Evolutionary conservation across 2,113 vertebrate genomes (phyloP).

Genomic region (Sander vitreus): DNA sequence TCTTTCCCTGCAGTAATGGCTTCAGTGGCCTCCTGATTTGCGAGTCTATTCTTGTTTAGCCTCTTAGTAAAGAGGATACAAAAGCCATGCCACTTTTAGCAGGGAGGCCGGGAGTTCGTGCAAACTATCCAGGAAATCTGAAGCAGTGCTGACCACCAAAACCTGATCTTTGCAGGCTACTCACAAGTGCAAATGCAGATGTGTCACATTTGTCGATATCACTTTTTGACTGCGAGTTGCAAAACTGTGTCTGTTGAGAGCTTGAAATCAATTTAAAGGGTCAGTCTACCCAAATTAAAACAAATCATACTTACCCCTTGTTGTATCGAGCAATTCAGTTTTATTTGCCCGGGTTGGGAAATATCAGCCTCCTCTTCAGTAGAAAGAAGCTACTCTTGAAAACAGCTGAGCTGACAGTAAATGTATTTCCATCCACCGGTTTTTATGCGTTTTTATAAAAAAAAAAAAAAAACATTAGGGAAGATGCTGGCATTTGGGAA

Average conservation of each 20-base stretch:
- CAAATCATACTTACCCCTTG: neutral
- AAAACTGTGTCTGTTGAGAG: neutral
- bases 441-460: neutral
- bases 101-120: neutral
- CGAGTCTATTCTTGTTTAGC: slow-evolving; percentile 82
- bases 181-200: neutral
- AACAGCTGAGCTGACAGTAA: neutral
- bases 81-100: slow-evolving; percentile 63
- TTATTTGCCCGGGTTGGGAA: neutral
- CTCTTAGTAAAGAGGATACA: slow-evolving; percentile 75
- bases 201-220: neutral
- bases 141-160: slow-evolving; percentile 6
- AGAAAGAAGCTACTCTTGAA: neutral
- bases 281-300: neutral
- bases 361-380: neutral
- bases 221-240: neutral
- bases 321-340: neutral
- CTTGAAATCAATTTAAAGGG: neutral
- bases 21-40: slow-evolving; percentile 76
- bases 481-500: too few relatives aligned
- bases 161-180: neutral
- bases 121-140: neutral
- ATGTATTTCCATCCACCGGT: neutral
- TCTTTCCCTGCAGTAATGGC: slow-evolving; percentile 62
- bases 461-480: neutral